phyloP scores from a whole-genome alignment of 2,888 invertebrate species.

The Acrobasis repandana region DNA sequence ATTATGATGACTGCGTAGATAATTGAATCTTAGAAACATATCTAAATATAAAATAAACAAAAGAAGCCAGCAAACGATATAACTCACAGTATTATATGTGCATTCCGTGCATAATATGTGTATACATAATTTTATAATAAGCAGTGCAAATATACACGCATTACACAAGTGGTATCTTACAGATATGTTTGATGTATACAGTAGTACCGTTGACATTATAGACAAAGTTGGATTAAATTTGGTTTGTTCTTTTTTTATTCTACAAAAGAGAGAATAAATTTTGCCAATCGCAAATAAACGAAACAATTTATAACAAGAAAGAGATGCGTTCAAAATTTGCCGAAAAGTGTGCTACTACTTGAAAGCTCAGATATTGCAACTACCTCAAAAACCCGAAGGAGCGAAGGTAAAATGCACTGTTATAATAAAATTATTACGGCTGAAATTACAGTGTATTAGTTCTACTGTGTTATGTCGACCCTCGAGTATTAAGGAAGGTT shows the following conservation, averaged over 20 bases:
- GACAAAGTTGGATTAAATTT: not conserved
- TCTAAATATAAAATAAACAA: constrained; percentile 48
- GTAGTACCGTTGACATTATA: not conserved
- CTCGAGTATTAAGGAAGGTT: constrained; percentile 45
- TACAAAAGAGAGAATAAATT: not conserved
- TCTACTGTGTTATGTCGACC: constrained; percentile 42
- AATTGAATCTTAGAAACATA: constrained; percentile 2
- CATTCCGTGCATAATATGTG: constrained; percentile 67
- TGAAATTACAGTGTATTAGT: constrained; percentile 46
- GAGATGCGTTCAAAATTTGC: constrained; percentile 22
- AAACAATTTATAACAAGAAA: not conserved
- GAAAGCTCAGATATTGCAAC: constrained; percentile 34
- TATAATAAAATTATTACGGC: constrained; percentile 58
- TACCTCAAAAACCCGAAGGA: constrained; percentile 43
- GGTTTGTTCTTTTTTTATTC: not conserved
- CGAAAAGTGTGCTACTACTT: constrained; percentile 29
- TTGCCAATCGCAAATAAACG: not conserved
- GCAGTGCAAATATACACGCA: constrained; percentile 75
- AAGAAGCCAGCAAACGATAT: constrained; percentile 73
- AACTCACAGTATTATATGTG: constrained; percentile 58
- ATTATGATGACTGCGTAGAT: constrained; percentile 3
- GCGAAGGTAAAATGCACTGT: constrained; percentile 46
- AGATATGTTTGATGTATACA: not conserved
- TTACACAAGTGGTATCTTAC: constrained; percentile 42
- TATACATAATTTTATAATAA: constrained; percentile 66